Conservation (phyloP, 2,797 vertebrate species). For the Hypotaenidia philippensis region DNA sequence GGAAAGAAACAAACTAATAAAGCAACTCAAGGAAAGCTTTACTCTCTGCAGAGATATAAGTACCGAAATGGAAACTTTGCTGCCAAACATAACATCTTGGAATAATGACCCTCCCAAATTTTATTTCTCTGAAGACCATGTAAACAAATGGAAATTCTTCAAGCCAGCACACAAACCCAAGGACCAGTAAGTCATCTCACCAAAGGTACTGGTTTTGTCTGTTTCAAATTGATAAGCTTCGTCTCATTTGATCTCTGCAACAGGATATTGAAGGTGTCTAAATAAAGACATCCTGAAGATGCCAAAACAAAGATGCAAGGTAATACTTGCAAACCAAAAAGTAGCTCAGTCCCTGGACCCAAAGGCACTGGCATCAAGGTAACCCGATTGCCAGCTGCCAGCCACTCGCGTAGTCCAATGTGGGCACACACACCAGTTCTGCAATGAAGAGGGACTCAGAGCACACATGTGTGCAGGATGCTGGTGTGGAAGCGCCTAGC, state of each 20-base stretch:
- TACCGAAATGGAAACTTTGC: not conserved
- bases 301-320: not conserved
- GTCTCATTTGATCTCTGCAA: not conserved
- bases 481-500: not conserved
- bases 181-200: not conserved
- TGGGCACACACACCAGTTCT: not conserved
- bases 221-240: not conserved
- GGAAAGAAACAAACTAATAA: not conserved
- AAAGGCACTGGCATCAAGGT: not conserved
- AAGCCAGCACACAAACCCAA: not conserved
- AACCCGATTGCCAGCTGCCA: not conserved
- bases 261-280: not conserved
- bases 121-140: rapidly evolving
- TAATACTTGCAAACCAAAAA: not conserved
- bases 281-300: not conserved
- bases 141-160: not conserved
- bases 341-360: too few species aligned
- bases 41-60: not conserved
- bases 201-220: not conserved
- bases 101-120: not conserved
- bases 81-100: not conserved
- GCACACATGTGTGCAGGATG: rapidly evolving
- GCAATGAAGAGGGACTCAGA: not conserved
- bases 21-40: not conserved
- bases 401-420: rapidly evolving